Evolutionary conservation across 2,113 vertebrate species (phyloP).

Genomic region (Tautogolabrus adspersus): DNA sequence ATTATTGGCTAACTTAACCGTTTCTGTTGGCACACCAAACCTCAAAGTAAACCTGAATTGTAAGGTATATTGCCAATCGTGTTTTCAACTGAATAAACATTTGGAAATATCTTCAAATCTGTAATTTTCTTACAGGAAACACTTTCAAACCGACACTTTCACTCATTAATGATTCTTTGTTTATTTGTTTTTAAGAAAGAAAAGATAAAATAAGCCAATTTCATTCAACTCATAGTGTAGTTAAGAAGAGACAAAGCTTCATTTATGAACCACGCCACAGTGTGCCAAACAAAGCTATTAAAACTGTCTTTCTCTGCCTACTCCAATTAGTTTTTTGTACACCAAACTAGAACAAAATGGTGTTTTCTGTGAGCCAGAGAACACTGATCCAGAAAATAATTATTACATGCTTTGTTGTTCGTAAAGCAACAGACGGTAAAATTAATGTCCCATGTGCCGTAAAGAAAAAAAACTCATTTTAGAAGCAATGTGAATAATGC

Average conservation of each 20-base stretch:
- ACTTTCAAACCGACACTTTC: not conserved
- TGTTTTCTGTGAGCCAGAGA: conserved; percentile 30
- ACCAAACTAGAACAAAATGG: conserved; percentile 23
- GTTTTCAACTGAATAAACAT: not conserved
- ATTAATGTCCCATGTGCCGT: conserved; percentile 34
- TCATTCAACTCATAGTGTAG: conserved; percentile 7
- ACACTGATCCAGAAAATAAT: conserved; percentile 55
- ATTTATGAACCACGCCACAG: not conserved
- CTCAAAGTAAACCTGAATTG: conserved; percentile 8
- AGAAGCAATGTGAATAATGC: conserved; percentile 25
- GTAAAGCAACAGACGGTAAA: conserved; percentile 55
- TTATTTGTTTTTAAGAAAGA: conserved; percentile 9
- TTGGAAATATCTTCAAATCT: not conserved
- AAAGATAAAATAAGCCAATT: not conserved
- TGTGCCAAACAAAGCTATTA: conserved; percentile 46
- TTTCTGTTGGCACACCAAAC: conserved; percentile 7
- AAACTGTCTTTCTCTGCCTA: conserved; percentile 31
- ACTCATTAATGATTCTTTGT: not conserved
- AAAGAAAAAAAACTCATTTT: conserved; percentile 41
- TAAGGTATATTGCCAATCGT: not conserved
- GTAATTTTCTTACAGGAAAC: not conserved
- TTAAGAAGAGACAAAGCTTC: conserved; percentile 6
- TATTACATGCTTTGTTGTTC: conserved; percentile 63
- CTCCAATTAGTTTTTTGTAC: conserved; percentile 27
- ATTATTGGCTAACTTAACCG: conserved; percentile 12